Conservation (phyloP, 2,113 vertebrate genomes). For the Neolamprologus fasciatus region DNA sequence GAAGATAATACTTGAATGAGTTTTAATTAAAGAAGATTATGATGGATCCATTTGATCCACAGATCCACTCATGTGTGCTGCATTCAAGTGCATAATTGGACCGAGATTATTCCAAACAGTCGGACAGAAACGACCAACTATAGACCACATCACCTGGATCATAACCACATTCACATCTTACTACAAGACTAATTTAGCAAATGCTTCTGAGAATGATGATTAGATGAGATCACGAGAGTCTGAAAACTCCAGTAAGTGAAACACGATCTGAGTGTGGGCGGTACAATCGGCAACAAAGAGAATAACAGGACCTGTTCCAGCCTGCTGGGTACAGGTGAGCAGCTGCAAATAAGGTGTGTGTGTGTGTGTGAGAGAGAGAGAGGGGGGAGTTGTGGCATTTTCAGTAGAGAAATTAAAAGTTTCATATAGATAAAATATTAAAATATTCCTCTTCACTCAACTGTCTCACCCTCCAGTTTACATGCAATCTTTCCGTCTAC, state of each 20-base stretch:
- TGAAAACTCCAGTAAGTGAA: neutral
- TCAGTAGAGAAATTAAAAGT: rapidly evolving
- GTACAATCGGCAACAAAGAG: neutral
- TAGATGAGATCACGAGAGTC: neutral
- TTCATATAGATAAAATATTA: neutral
- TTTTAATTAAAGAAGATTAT: rapidly evolving
- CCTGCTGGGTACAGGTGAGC: rapidly evolving
- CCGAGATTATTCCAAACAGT: rapidly evolving
- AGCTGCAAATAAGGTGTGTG: rapidly evolving
- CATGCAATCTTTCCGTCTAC: rapidly evolving
- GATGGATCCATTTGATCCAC: neutral
- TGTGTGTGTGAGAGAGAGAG: neutral
- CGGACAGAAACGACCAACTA: neutral
- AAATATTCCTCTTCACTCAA: neutral
- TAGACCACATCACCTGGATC: neutral
- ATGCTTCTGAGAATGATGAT: rapidly evolving
- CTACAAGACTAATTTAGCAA: neutral
- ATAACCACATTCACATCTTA: neutral
- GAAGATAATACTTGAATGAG: neutral
- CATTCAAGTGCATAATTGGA: neutral
- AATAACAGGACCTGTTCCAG: neutral
- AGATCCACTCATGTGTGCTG: neutral
- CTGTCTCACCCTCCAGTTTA: neutral
- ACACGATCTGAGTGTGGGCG: neutral
- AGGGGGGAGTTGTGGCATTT: rapidly evolving